Evolutionary conservation across 1,140 invertebrate species (phyloP), one percentile per base, ranked within the genome.

Genomic region (Steinernema feltiae): DNA sequence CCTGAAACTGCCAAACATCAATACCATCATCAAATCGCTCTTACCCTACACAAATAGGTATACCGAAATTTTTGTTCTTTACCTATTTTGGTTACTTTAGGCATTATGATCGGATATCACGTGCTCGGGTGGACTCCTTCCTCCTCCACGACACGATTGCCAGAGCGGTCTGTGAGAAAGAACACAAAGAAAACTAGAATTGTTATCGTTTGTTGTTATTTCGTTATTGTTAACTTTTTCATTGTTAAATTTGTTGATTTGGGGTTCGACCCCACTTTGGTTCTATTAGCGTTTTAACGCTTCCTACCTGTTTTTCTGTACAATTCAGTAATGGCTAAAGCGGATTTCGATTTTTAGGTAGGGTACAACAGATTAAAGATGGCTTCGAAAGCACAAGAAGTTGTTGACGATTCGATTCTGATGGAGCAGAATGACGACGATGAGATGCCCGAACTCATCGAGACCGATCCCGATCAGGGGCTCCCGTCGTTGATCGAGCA

Each of bases 361-460:
- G 32, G 71, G 74, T 72, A 75, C 30, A 63, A 32, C n/a, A n/a
- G n/a, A n/a, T n/a, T n/a, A n/a, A 77, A 31, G 72, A 74, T 31
- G 63, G 53, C 32, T 71, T 31, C 7, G 41, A 48, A 48, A 63
- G 72, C 46, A 29, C 69, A 81, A n/a, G 69, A 80, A 30, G 79
- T 72, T 35, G 81, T 70, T 30, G 73, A 79, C 32, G 75, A 81
- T 21, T 21, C 2, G n/a, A 48, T 80, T 17, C 76, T 79, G 29
- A 81, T 81, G 75, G 80, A 81, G 76, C 74, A 80, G 35, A 72
- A 53, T 31, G 77, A 82, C 30, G 21, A 31, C 32, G 73, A 78
- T 18, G 83, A 80, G 21, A 83, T 84, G 83, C 83, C 83, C 30
- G 79, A 83, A 15, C 80, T 84, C 29, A 74, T 82, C 24, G 79